These are phyloP conservation scores for Acholoe squamosa DNA, from an alignment of 2,888 invertebrate genomes.

Conservation along the genomic window DNA sequence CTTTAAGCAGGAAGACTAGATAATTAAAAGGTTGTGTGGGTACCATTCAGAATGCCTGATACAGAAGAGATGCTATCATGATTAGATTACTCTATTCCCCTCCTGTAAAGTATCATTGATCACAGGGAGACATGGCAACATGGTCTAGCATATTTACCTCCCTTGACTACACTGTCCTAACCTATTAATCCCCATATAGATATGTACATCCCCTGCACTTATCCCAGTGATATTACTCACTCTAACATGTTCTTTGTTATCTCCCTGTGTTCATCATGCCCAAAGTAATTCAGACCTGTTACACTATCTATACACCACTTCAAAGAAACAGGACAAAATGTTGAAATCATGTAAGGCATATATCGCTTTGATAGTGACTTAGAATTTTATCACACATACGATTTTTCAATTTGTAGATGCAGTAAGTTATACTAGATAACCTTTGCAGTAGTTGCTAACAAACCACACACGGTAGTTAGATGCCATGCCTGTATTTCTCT, in stretches of 20 bases:
- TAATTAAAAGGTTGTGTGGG: not conserved
- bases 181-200: not conserved
- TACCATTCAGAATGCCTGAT: constrained; percentile 23
- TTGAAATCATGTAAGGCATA: not conserved
- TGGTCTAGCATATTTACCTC: not conserved
- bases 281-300: not conserved
- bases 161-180: not conserved
- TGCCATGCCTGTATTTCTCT: constrained; percentile 18
- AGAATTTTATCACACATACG: not conserved
- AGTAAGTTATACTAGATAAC: constrained; percentile 21
- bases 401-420: not conserved
- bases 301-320: not conserved
- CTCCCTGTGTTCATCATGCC: not conserved
- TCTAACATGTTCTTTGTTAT: not conserved
- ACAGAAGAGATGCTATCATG: not conserved
- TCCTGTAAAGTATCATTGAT: not conserved
- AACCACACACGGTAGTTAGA: not conserved
- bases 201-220: not conserved
- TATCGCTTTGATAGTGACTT: not conserved
- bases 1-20: not conserved
- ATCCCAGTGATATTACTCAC: not conserved
- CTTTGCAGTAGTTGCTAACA: not conserved
- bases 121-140: constrained; percentile 29
- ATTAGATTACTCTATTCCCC: not conserved
- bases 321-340: not conserved